phyloP scores from a whole-genome alignment of 2,888 invertebrate species.

The Pammene aurita region DNA sequence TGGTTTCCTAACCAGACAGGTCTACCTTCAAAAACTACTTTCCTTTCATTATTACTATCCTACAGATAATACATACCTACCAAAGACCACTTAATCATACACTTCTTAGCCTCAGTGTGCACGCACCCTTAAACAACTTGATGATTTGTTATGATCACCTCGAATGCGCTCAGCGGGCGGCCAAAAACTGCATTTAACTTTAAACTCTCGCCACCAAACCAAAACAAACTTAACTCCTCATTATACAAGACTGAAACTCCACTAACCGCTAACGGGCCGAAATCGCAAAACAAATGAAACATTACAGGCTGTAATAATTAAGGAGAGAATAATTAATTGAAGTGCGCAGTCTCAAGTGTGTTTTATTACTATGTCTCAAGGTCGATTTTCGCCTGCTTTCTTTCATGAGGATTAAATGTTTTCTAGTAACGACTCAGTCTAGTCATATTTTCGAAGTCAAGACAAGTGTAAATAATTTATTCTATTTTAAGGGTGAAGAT shows the following conservation, averaged over 20 bases:
- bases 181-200: slow-evolving; percentile 70
- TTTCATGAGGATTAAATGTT: slow-evolving; percentile 62
- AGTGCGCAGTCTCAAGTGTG: slow-evolving; percentile 45
- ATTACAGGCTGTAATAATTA: slow-evolving; percentile 76
- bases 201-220: slow-evolving; percentile 48
- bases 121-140: slow-evolving; percentile 53
- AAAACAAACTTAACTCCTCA: slow-evolving; percentile 52
- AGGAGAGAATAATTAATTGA: slow-evolving; percentile 68
- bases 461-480: slow-evolving; percentile 78
- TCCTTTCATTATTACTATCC: background rate
- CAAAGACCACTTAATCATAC: slow-evolving; percentile 12
- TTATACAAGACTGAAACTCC: slow-evolving; percentile 49
- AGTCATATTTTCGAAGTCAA: slow-evolving; percentile 69
- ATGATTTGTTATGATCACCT: slow-evolving; percentile 80
- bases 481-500: slow-evolving; percentile 54
- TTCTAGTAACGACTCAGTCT: slow-evolving; percentile 68
- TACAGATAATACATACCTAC: background rate
- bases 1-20: too few relatives aligned
- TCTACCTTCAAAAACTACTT: too few relatives aligned
- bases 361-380: slow-evolving; percentile 39
- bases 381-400: slow-evolving; percentile 49
- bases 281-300: slow-evolving; percentile 77
- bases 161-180: slow-evolving; percentile 72
- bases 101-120: slow-evolving; percentile 42
- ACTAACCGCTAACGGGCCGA: slow-evolving; percentile 48